phyloP scores from a whole-genome alignment of 2,888 invertebrate species.

The Cantharis lateralis region DNA sequence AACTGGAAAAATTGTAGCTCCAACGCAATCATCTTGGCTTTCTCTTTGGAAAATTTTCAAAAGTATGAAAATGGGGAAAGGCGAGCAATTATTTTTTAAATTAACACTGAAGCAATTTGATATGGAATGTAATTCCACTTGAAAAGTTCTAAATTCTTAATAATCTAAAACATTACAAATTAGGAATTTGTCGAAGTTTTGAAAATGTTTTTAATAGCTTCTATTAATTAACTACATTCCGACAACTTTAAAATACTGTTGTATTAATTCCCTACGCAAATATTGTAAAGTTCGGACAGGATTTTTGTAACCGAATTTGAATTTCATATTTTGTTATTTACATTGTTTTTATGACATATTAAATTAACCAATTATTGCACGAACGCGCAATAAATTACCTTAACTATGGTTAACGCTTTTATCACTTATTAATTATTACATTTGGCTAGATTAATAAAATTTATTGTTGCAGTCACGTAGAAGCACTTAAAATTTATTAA shows the following conservation, averaged over 20 bases:
- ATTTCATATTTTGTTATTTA: not conserved
- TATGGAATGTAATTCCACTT: conserved; percentile 4
- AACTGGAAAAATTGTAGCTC: not conserved
- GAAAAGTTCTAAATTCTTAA: conserved; percentile 18
- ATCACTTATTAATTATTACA: not conserved
- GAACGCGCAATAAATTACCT: not conserved
- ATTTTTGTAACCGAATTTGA: not conserved
- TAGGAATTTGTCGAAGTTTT: conserved; percentile 10
- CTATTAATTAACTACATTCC: conserved; percentile 33
- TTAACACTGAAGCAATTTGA: conserved; percentile 7
- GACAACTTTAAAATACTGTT: conserved; percentile 19
- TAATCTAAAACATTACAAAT: conserved; percentile 10
- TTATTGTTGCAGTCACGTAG: not conserved
- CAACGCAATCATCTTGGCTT: too few species aligned
- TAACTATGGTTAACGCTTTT: not conserved
- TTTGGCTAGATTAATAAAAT: not conserved
- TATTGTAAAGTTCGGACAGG: not conserved
- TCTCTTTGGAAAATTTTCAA: too few species aligned
- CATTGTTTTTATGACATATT: not conserved
- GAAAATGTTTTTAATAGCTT: conserved; percentile 20
- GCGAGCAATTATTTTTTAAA: not conserved
- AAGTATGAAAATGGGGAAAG: not conserved
- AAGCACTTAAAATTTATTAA: not conserved
- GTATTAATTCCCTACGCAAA: conserved; percentile 4
- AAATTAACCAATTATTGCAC: not conserved